Evolutionary conservation across 1,140 invertebrate species (phyloP), one percentile per base, ranked within the genome.

Genomic region (Dryas iulia): DNA sequence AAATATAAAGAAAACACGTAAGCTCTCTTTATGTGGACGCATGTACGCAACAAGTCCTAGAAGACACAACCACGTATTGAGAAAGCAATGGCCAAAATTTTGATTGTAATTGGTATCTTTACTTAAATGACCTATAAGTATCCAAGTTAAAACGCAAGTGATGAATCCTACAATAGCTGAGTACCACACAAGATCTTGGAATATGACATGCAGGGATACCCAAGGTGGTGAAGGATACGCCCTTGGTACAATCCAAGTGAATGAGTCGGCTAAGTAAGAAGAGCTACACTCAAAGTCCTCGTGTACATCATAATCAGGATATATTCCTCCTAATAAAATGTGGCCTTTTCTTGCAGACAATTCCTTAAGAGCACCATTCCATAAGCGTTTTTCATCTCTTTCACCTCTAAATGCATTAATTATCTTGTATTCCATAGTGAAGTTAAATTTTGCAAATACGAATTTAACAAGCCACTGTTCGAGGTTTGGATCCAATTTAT

Each of bases 221-320:
- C 92, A 94, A 18, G 86, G 71, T 3, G 92, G 91, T 11, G 82
- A 76, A 0, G 62, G 61, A 14, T 85, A 73, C 7, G 93, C 92
- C 59, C 87, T 58, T 30, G 92, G 90, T 2, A 92, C 87, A 31
- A 87, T 92, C 92, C 92, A 94, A 10, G 92, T 90, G 70, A 93
- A 92, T 0, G 89, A 87, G 73, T 94, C 93, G 12, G 88, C 81
- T 10, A 93, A 76, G 69, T 94, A 94, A 1, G 82, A 81, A 3
- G 82, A 79, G n/a, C 89, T 92, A 8, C 83, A 83, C 66, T 93
- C 93, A 71, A 93, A 94, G 70, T 90, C 85, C 54, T 92, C 89
- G 18, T 90, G 86, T 3, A 93, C 88, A 67, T 93, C 92, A 66
- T 92, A 92, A 74, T 94, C 93, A 18, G 93, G 93, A 80, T 90